Percentiles rank a stretch among this genome's conserved stretches.
Evolutionary conservation across 2,113 vertebrate species (phyloP).

Genomic region (Cephalopholis sonnerati): DNA sequence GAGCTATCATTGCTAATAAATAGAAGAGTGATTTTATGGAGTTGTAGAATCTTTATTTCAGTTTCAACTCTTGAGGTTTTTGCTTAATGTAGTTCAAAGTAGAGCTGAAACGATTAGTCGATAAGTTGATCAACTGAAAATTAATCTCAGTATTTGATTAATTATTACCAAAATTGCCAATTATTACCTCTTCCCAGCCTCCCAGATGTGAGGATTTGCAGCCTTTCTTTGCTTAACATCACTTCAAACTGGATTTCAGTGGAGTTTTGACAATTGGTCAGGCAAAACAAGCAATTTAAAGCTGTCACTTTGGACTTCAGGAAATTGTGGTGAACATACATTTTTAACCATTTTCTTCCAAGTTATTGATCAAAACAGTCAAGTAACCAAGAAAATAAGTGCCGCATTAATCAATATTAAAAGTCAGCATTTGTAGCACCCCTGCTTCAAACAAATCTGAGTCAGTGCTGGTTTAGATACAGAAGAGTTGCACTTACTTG

Average conservation of each 20-base stretch:
- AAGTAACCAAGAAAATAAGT: background rate
- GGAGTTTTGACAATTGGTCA: background rate
- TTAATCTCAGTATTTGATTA: background rate
- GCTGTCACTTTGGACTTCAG: background rate
- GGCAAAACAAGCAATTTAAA: background rate
- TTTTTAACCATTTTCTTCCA: background rate
- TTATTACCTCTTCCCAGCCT: background rate
- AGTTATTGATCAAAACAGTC: too few relatives aligned
- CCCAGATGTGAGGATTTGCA: background rate
- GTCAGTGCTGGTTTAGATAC: background rate
- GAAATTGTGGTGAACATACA: background rate
- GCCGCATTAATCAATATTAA: background rate
- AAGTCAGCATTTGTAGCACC: background rate
- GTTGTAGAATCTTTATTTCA: conserved; percentile 7
- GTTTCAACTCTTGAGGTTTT: background rate
- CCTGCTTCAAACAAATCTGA: background rate
- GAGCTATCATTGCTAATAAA: conserved; percentile 14
- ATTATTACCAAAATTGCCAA: background rate
- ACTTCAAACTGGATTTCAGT: background rate
- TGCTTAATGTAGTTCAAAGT: background rate
- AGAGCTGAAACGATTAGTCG: background rate
- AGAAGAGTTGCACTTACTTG: background rate
- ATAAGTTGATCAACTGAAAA: background rate
- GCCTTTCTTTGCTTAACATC: background rate
- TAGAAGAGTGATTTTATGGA: conserved; percentile 6